Evolutionary conservation across 2,113 vertebrate genomes (phyloP).

Genomic region (Hydrochoerus hydrochaeris): DNA sequence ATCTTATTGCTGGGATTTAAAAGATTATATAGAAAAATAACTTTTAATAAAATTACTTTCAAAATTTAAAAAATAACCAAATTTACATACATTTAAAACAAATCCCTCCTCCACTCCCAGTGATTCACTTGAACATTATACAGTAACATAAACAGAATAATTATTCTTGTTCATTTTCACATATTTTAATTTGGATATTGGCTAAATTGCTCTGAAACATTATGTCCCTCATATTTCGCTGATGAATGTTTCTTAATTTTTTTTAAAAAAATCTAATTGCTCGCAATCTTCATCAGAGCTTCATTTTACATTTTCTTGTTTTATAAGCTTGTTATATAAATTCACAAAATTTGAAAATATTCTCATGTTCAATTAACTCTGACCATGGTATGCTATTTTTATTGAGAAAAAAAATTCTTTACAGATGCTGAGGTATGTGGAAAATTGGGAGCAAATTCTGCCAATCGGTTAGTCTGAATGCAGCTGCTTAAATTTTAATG

Average conservation of each 20-base stretch:
- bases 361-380: background rate
- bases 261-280: background rate
- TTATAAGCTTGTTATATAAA: background rate
- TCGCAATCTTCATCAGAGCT: background rate
- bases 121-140: background rate
- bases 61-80: background rate
- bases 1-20: background rate
- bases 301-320: constrained; percentile 31
- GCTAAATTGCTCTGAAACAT: background rate
- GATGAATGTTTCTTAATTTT: background rate
- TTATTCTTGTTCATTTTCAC: background rate
- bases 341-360: constrained; percentile 50
- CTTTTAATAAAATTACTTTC: background rate
- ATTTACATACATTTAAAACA: background rate
- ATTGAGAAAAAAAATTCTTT: background rate
- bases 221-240: background rate
- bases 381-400: background rate
- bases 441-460: background rate
- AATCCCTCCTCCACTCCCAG: background rate
- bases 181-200: background rate
- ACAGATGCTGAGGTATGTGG: background rate
- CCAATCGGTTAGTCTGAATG: background rate
- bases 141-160: background rate
- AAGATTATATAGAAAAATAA: background rate
- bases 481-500: background rate